phyloP scores from a whole-genome alignment of 2,113 vertebrate species.

The Leiothrix lutea region DNA sequence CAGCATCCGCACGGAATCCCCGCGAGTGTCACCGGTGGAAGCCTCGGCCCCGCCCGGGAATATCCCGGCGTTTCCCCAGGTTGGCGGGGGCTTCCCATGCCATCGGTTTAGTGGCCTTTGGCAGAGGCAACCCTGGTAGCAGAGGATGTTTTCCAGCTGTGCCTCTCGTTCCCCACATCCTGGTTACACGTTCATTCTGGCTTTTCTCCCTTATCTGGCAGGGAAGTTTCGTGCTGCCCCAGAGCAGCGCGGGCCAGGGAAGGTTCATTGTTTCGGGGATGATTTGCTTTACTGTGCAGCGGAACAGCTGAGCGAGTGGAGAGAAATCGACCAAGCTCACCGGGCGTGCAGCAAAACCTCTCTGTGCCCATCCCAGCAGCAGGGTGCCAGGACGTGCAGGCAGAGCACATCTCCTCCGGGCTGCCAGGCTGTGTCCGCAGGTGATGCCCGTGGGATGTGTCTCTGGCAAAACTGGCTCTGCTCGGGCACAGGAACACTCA shows the following conservation, averaged over 20 bases:
- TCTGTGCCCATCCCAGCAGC: rapidly evolving
- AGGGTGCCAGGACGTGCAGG: background rate
- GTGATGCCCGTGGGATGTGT: background rate
- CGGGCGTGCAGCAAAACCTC: rapidly evolving
- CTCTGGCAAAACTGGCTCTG: background rate
- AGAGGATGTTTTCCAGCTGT: background rate
- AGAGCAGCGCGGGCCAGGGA: rapidly evolving
- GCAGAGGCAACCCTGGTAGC: background rate
- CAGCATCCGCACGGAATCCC: background rate
- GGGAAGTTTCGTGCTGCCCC: rapidly evolving
- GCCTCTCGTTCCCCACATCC: no score
- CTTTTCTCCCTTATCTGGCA: background rate
- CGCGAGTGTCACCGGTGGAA: background rate
- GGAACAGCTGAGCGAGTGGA: rapidly evolving
- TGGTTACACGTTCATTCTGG: rapidly evolving
- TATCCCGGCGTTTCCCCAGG: background rate
- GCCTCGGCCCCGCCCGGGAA: background rate
- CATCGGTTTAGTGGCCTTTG: background rate
- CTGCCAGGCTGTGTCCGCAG: background rate
- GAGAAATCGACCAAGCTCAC: background rate
- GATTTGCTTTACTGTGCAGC: background rate
- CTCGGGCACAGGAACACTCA: background rate
- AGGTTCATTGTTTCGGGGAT: rapidly evolving
- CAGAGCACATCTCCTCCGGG: rapidly evolving
- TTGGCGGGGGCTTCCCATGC: background rate